Evolutionary conservation across 1,140 invertebrate species (phyloP), one percentile per base, ranked within the genome.

Genomic region (Philopotamus ludificatus): DNA sequence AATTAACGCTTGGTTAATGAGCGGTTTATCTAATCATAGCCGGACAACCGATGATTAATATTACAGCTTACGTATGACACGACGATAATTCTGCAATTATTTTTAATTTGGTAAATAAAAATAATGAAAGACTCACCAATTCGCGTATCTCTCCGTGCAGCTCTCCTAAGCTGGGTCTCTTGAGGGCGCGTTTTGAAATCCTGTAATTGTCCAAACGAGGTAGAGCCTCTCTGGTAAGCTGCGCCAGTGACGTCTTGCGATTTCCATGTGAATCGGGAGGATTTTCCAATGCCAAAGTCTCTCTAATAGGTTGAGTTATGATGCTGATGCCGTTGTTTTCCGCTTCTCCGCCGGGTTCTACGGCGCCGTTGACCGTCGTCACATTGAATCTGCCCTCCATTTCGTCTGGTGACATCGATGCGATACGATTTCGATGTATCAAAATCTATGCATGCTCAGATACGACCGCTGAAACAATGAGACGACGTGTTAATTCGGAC

Each of bases 181-280:
- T 90, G 57, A 84, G 71, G 0, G 86, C 86, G 51, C 87, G 79
- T 71, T 84, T 86, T 3, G 90, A 86, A 76, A 92, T 93, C 75
- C 93, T 88, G 75, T 97, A 97, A 77, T 95, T 91, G 74, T 95
- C 93, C 76, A 94, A 79, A 51, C 93, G 82, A 0, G 94, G 94
- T 16, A 95, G 77, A 0, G 91, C 91, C 75, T 94, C 92, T 73
- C 88, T 80, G 0, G 89, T 84, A 16, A 84, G 74, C 63, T 84
- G 83, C 8, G 82, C 83, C 55, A 85, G 67, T 1, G 82, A 83
- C 26, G 79, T 73, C 64, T 82, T 82, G 50, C 83, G 71, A 16
- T 74, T 70, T 76, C 77, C 77, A 0, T 75, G 75, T 47, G 77
- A 78, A 15, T 77, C 76, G 0, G 76, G 49, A 20, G 28, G 28